phyloP scores from a whole-genome alignment of 2,797 vertebrate species.

The Argentina silus region DNA sequence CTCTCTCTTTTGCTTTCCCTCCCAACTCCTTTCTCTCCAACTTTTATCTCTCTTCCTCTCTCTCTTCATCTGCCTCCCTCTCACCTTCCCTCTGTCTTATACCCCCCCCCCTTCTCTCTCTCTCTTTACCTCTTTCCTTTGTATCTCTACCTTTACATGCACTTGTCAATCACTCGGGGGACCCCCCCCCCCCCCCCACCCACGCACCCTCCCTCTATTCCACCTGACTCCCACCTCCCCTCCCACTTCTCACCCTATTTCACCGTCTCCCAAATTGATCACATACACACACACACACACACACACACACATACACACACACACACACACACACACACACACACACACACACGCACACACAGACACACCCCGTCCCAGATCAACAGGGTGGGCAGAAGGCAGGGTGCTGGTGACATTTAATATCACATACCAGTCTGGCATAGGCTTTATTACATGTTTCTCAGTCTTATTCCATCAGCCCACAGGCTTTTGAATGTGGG shows the following conservation, averaged over 20 bases:
- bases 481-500: slow-evolving; percentile 65
- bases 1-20: not conserved
- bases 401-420: not conserved
- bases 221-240: no score
- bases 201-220: no score
- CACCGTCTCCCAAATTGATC: no score
- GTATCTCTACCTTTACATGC: not conserved
- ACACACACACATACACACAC: not conserved
- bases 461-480: slow-evolving; percentile 71
- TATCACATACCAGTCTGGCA: slow-evolving; percentile 63
- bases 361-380: no score
- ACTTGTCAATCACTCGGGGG: not conserved
- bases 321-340: not conserved
- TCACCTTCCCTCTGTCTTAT: slow-evolving; percentile 1
- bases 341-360: not conserved
- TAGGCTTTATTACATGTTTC: slow-evolving; percentile 66
- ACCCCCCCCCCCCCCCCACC: no score
- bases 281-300: not conserved
- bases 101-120: slow-evolving; percentile 31
- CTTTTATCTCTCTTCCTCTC: slow-evolving; percentile 45
- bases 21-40: not conserved
- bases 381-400: no score
- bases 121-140: slow-evolving; percentile 45
- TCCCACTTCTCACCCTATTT: no score
- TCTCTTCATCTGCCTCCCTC: slow-evolving; percentile 54